Conservation (phyloP, 2,113 vertebrate species). For the Scophthalmus maximus region DNA sequence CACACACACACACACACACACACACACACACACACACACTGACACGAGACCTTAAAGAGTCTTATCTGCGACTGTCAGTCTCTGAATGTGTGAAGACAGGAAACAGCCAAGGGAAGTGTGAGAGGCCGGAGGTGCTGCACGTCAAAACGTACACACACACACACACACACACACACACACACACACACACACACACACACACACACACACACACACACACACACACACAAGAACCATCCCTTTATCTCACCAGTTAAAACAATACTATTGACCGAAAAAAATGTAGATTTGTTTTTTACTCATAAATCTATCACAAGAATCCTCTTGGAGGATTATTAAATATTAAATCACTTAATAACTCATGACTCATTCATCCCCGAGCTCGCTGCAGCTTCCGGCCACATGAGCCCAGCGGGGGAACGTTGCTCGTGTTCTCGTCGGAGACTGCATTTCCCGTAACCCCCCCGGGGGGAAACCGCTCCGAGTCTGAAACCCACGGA, state of each 20-base stretch:
- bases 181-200: no score
- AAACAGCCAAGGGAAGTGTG: conserved; percentile 4
- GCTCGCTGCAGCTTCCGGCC: neutral
- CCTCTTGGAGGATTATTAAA: neutral
- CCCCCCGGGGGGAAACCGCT: conserved; percentile 4
- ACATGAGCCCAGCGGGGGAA: neutral
- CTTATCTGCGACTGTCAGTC: conserved; percentile 56
- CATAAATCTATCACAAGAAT: no score
- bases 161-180: conserved; percentile 3
- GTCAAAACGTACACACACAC: neutral
- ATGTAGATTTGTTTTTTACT: no score
- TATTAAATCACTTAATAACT: neutral
- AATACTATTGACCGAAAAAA: no score
- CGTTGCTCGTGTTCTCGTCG: neutral
- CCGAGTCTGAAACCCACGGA: no score
- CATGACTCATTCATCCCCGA: neutral
- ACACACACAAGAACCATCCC: no score
- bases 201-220: no score
- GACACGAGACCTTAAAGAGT: conserved; percentile 42
- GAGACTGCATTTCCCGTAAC: neutral
- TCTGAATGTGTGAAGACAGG: conserved; percentile 45
- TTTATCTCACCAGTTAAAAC: no score
- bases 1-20: conserved; percentile 21
- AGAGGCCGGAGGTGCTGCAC: neutral
- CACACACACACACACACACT: conserved; percentile 19